These are phyloP conservation scores for Mus caroli DNA, from an alignment of 2,797 vertebrate species.

Conservation along the genomic window DNA sequence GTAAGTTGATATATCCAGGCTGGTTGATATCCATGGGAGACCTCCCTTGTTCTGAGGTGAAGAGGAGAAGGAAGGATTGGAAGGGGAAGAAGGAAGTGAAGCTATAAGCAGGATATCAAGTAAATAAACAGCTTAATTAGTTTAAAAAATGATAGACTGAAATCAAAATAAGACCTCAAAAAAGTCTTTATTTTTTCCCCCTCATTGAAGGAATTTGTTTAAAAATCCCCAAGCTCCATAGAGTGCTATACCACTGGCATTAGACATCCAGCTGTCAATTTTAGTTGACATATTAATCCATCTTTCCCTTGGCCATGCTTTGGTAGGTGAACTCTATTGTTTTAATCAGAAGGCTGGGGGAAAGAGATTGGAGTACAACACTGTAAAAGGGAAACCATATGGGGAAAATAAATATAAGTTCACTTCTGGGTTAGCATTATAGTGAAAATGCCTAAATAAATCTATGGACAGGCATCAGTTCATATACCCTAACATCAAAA, in stretches of 20 bases:
- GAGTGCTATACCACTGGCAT: constrained; percentile 81
- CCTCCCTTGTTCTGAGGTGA: neutral
- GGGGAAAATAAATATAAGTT: constrained; percentile 77
- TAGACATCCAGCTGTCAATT: constrained; percentile 86
- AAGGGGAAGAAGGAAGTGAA: neutral
- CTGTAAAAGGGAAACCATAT: constrained; percentile 63
- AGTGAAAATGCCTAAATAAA: constrained; percentile 67
- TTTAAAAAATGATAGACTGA: neutral
- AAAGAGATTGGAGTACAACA: constrained; percentile 60
- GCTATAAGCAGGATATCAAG: neutral
- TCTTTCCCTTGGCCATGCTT: constrained; percentile 82
- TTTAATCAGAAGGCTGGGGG: constrained; percentile 80
- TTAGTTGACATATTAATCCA: constrained; percentile 88
- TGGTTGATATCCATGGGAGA: neutral
- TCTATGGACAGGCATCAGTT: constrained; percentile 15
- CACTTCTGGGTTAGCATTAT: constrained; percentile 16
- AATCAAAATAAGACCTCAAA: neutral
- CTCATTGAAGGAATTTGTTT: constrained; percentile 72
- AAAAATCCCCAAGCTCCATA: constrained; percentile 76
- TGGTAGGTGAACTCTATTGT: constrained; percentile 74
- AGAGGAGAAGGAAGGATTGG: neutral
- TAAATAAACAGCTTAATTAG: neutral
- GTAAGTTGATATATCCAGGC: neutral
- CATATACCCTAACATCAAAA: constrained; percentile 8
- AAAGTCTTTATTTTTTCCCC: constrained; percentile 48